Base-by-base conservation (phyloP, 2,113 vertebrate genomes). In the Neotoma lepida region DNA sequence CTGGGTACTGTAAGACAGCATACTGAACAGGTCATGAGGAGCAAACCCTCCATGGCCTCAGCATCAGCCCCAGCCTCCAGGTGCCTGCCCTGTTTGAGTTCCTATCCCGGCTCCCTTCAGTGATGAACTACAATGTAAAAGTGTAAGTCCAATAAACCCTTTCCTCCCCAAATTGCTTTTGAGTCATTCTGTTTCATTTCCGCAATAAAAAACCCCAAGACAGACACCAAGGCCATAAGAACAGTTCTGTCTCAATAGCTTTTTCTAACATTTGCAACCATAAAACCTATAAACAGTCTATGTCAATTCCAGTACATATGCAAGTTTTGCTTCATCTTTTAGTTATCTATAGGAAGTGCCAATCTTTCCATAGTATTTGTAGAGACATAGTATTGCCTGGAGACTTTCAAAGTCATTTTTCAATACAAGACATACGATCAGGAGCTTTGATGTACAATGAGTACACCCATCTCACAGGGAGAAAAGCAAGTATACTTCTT, bases 241-340 rank as follows among this genome's bases (percentile, higher is more conserved):
- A 61, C 87, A 78, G 1, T 87, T 94, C 13, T 56, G 3, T 61
- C 71, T 86, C n/a, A 46, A 3, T n/a, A 4, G 64, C 4, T 14
- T 78, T 95, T 91, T 74, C 26, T 49, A 78, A 84, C 5, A 33
- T 61, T 76, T 61, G 20, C 14, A 66, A 39, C 33, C 49, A 84
- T 39, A 77, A 89, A 91, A 63, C 93, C n/a, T 93, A 58, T 7
- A 77, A 68, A 86, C 44, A 68, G 30, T 15, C 15, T 12, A 64
- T 4, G 41, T 70, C 86, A 82, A 93, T 78, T 73, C 73, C 12
- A 86, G 3, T 39, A 46, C 51, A 90, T 20, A 13, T 76, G 61
- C 13, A 91, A 49, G 2, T 73, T 94, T 61, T 74, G 68, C 84
- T 88, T 93, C 66, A 87, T 44, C 39, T 94, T 91, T 81, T 39